Conservation (phyloP, 1,140 invertebrate species). For the Eulimnadia texana region DNA sequence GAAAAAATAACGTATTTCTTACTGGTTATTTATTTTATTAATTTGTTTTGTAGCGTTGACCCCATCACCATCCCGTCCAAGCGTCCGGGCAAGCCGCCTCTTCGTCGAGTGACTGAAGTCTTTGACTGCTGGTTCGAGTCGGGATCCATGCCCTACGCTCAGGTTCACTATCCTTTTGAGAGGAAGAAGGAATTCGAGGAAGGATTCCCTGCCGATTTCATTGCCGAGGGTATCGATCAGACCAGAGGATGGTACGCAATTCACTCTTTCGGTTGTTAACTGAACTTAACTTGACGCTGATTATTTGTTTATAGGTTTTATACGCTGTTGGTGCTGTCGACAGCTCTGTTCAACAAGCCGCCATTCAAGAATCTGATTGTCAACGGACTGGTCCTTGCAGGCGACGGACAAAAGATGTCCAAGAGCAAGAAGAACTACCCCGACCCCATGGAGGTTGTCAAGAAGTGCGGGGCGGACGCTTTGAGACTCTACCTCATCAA, state of each 20-base stretch:
- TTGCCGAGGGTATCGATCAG: conserved; percentile 98
- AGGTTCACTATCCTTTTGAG: conserved; percentile 94
- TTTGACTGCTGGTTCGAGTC: conserved; percentile 99
- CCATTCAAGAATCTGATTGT: conserved; percentile 96
- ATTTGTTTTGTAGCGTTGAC: conserved; percentile 49
- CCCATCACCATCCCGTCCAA: conserved; percentile 83
- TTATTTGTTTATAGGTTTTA: conserved; percentile 55
- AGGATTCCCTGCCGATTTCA: conserved; percentile 97
- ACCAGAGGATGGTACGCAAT: conserved; percentile 75
- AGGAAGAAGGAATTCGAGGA: conserved; percentile 80
- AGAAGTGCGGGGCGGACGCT: conserved; percentile 94
- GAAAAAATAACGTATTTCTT: not conserved
- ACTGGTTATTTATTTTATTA: not conserved
- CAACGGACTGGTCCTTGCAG: conserved; percentile 86
- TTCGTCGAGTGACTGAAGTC: conserved; percentile 80
- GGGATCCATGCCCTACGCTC: conserved; percentile 97
- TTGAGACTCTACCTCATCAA: conserved; percentile 92
- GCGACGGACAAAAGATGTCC: conserved; percentile 98
- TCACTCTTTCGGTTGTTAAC: not conserved
- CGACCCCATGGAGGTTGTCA: conserved; percentile 72
- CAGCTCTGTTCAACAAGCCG: conserved; percentile 87
- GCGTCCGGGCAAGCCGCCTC: conserved; percentile 58
- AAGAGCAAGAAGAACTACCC: conserved; percentile 99
- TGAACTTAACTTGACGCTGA: not conserved
- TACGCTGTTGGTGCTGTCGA: conserved; percentile 88